phyloP scores from a whole-genome alignment of 2,797 vertebrate genomes.

The Taenioides sp. region DNA sequence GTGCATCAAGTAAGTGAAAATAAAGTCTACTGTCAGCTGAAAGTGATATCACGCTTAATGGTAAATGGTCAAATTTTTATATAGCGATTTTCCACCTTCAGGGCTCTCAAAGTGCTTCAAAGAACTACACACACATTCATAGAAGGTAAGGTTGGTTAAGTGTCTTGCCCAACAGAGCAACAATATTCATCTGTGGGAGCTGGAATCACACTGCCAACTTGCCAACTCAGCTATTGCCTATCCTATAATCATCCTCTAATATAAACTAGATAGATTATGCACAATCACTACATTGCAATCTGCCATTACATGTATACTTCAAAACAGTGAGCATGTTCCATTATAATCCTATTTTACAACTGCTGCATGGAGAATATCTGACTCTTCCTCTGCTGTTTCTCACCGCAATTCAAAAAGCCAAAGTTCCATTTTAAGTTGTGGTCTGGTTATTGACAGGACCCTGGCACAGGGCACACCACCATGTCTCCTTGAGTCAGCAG shows the following conservation, averaged over 20 bases:
- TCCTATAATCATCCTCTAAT: background rate
- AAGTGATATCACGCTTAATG: too few species aligned
- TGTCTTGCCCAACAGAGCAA: too few species aligned
- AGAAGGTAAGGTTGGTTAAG: too few species aligned
- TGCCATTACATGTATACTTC: background rate
- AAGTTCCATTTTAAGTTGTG: conserved; percentile 41
- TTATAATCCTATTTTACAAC: conserved; percentile 12
- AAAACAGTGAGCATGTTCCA: background rate
- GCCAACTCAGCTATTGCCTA: too few species aligned
- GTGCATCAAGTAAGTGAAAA: too few species aligned
- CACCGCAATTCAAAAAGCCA: conserved; percentile 45
- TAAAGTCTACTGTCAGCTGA: too few species aligned
- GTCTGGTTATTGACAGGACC: conserved; percentile 49
- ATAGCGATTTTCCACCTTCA: too few species aligned
- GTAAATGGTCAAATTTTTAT: too few species aligned
- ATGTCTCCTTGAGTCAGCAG: conserved; percentile 56
- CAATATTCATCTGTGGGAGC: too few species aligned
- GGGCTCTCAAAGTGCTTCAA: too few species aligned
- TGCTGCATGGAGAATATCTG: conserved; percentile 11
- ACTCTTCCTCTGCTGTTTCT: conserved; percentile 28
- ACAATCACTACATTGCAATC: background rate
- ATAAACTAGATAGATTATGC: background rate
- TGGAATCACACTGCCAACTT: too few species aligned
- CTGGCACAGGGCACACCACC: conserved; percentile 38
- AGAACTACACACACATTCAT: too few species aligned